A percentile compares a stretch with the other conserved stretches of the same genome.
These are phyloP conservation scores for Ectropis crepuscularia DNA, from an alignment of 2,888 invertebrate genomes.

Conservation along the genomic window DNA sequence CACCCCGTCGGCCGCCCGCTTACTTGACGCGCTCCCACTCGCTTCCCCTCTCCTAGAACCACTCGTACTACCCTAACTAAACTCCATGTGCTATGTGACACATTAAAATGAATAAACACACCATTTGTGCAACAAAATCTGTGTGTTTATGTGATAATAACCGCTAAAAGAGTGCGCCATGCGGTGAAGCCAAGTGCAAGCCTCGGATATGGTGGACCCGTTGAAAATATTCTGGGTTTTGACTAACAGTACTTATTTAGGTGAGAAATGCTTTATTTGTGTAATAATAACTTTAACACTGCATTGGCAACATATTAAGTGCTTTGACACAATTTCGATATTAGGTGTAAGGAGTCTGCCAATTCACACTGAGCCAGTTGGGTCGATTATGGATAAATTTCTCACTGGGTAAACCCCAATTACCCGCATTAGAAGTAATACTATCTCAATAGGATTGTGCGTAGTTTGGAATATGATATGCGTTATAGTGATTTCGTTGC, in stretches of 20 bases:
- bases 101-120: constrained; percentile 54
- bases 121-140: constrained; percentile 44
- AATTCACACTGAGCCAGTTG: too few relatives aligned
- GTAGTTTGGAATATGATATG: background rate
- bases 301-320: too few relatives aligned
- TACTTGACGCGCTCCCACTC: constrained; percentile 41
- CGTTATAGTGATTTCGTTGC: constrained; percentile 18
- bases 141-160: constrained; percentile 57
- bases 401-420: too few relatives aligned
- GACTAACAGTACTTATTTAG: constrained; percentile 92
- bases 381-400: too few relatives aligned
- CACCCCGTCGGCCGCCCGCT: constrained; percentile 67
- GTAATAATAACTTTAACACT: background rate
- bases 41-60: constrained; percentile 50
- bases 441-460: too few relatives aligned
- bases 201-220: constrained; percentile 90
- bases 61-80: constrained; percentile 49
- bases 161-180: constrained; percentile 72
- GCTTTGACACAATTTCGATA: too few relatives aligned
- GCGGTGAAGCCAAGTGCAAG: constrained; percentile 74
- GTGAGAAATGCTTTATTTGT: constrained; percentile 74
- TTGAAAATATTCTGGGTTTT: constrained; percentile 93
- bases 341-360: too few relatives aligned
- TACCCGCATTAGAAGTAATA: too few relatives aligned
- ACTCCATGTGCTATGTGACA: constrained; percentile 58